Percentiles rank a stretch among this genome's conserved stretches.
Conservation (phyloP, 2,113 vertebrate genomes). For the Coptodon rendalli region DNA sequence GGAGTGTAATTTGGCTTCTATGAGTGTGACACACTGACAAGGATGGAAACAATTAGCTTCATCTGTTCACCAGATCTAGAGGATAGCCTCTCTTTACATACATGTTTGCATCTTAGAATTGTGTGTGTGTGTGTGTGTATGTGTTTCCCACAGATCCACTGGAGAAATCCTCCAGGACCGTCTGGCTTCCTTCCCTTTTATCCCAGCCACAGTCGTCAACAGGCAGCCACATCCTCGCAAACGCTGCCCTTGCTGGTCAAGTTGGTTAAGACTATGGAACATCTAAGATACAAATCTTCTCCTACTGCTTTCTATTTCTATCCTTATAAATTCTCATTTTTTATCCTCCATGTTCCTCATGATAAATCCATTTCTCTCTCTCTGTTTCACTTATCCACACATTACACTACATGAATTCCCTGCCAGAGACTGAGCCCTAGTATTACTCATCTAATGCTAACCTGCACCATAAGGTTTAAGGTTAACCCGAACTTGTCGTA, state of each 20-base stretch:
- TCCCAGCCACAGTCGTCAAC: slow-evolving; percentile 16
- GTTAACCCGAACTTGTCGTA: accelerated
- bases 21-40: background rate
- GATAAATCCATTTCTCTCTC: background rate
- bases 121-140: background rate
- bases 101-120: background rate
- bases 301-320: background rate
- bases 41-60: slow-evolving; percentile 49
- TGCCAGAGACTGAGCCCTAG: background rate
- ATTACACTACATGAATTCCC: background rate
- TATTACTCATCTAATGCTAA: background rate
- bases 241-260: background rate
- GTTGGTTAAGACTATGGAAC: background rate
- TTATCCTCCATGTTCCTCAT: background rate
- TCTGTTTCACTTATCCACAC: background rate
- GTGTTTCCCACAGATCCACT: background rate
- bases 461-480: background rate
- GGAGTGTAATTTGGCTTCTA: background rate
- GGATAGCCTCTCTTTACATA: slow-evolving; percentile 42
- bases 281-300: background rate
- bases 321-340: background rate
- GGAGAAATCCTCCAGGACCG: slow-evolving; percentile 6
- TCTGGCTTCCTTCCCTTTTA: slow-evolving; percentile 41
- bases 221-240: slow-evolving; percentile 19
- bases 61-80: slow-evolving; percentile 48